These are phyloP conservation scores for Zelleria hepariella DNA, from an alignment of 2,888 invertebrate species.

Conservation along the genomic window DNA sequence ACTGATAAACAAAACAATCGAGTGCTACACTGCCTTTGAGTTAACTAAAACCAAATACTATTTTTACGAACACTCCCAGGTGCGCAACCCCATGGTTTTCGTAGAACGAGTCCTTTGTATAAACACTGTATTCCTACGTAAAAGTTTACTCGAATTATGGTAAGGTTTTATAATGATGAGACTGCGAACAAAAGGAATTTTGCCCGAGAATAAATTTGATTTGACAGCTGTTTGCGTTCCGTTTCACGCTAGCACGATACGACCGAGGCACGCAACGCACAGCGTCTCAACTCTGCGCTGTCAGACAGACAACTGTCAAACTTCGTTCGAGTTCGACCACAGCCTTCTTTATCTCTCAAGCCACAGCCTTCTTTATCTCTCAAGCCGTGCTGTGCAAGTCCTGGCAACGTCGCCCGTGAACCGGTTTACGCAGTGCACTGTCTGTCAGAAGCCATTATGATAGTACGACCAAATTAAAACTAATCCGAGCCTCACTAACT, in stretches of 20 bases:
- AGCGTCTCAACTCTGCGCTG: constrained; percentile 37
- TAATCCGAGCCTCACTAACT: too few relatives aligned
- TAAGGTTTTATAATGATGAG: neutral
- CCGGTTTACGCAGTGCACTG: too few relatives aligned
- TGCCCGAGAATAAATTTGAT: constrained; percentile 14
- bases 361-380: too few relatives aligned
- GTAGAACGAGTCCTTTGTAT: neutral
- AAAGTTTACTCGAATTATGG: neutral
- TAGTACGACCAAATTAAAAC: too few relatives aligned
- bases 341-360: too few relatives aligned
- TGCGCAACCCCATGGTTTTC: constrained; percentile 32
- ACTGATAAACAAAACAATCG: constrained; percentile 32
- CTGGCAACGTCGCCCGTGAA: too few relatives aligned
- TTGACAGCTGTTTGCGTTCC: constrained; percentile 40
- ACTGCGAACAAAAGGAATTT: neutral
- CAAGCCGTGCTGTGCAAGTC: too few relatives aligned
- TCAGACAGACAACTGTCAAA: constrained; percentile 57
- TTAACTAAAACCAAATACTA: constrained; percentile 34
- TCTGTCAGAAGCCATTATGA: too few relatives aligned
- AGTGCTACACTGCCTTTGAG: neutral
- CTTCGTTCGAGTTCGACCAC: too few relatives aligned
- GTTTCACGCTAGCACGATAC: constrained; percentile 30
- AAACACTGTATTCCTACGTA: constrained; percentile 8
- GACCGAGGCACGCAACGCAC: constrained; percentile 17
- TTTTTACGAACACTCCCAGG: constrained; percentile 35